Evolutionary conservation across 2,113 vertebrate species (phyloP).

Genomic region (Phodopus roborovskii): DNA sequence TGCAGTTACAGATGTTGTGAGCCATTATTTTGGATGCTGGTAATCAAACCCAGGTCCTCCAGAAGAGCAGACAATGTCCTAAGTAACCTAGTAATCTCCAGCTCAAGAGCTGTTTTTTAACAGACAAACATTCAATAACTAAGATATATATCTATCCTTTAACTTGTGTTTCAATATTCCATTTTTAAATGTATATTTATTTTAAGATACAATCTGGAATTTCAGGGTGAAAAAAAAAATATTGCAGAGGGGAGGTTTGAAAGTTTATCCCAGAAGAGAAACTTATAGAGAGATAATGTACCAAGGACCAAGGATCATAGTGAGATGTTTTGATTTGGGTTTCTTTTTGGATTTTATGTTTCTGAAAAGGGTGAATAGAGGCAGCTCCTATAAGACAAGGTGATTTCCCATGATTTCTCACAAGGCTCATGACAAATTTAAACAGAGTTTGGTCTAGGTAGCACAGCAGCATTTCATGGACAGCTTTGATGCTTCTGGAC

Average conservation of each 20-base stretch:
- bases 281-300: neutral
- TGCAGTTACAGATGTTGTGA: neutral
- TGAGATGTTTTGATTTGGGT: neutral
- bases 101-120: neutral
- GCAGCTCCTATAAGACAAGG: too few relatives aligned
- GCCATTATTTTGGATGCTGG: neutral
- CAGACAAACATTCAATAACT: neutral
- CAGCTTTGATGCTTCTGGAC: neutral
- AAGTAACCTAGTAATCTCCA: neutral
- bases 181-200: neutral
- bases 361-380: neutral
- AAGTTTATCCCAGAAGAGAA: neutral
- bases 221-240: too few relatives aligned
- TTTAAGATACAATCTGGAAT: neutral
- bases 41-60: neutral
- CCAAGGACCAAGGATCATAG: neutral
- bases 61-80: neutral
- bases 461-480: neutral
- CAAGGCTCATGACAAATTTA: neutral
- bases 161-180: neutral
- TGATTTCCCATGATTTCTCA: neutral
- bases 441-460: neutral
- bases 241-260: neutral
- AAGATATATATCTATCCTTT: neutral
- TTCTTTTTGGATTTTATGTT: conserved; percentile 3